A percentile compares a stretch with the other conserved stretches of the same genome.
Conservation (phyloP, 2,888 invertebrate species). For the Drosophila rellima region DNA sequence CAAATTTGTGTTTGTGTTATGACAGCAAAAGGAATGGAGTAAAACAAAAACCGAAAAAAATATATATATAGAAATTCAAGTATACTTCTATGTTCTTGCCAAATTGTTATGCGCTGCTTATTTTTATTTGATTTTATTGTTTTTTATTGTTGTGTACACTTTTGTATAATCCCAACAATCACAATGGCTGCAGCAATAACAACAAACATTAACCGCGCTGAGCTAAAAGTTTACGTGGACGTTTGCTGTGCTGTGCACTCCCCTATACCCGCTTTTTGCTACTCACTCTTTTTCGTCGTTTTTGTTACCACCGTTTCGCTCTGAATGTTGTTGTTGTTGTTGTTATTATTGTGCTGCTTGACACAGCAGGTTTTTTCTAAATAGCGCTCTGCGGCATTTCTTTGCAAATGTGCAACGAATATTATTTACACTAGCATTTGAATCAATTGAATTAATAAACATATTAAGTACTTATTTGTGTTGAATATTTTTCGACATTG, state of each 20-base stretch:
- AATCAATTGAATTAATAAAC: slow-evolving; percentile 11
- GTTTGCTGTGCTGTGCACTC: slow-evolving; percentile 57
- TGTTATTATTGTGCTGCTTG: slow-evolving; percentile 50
- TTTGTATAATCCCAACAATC: slow-evolving; percentile 44
- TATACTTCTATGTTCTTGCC: slow-evolving; percentile 23
- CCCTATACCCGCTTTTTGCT: slow-evolving; percentile 46
- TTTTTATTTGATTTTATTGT: neutral
- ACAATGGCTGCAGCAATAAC: slow-evolving; percentile 23
- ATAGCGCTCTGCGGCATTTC: slow-evolving; percentile 13
- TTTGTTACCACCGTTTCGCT: slow-evolving; percentile 62
- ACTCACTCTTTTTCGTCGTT: slow-evolving; percentile 43
- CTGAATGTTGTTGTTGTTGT: slow-evolving; percentile 51
- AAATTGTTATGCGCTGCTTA: slow-evolving; percentile 21
- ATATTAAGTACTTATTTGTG: slow-evolving; percentile 21
- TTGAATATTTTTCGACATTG: slow-evolving; percentile 19
- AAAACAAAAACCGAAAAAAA: neutral
- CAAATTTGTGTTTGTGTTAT: slow-evolving; percentile 16
- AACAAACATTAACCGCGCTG: slow-evolving; percentile 51
- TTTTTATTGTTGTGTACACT: slow-evolving; percentile 41
- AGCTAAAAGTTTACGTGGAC: slow-evolving; percentile 84
- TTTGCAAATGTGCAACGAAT: slow-evolving; percentile 16
- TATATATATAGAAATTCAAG: neutral
- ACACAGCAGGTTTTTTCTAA: slow-evolving; percentile 61
- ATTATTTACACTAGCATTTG: slow-evolving; percentile 27
- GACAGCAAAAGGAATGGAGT: slow-evolving; percentile 20